Evolutionary conservation across 2,113 vertebrate genomes (phyloP), one percentile per base, ranked within the genome.

Genomic region (Semnornis frantzii): DNA sequence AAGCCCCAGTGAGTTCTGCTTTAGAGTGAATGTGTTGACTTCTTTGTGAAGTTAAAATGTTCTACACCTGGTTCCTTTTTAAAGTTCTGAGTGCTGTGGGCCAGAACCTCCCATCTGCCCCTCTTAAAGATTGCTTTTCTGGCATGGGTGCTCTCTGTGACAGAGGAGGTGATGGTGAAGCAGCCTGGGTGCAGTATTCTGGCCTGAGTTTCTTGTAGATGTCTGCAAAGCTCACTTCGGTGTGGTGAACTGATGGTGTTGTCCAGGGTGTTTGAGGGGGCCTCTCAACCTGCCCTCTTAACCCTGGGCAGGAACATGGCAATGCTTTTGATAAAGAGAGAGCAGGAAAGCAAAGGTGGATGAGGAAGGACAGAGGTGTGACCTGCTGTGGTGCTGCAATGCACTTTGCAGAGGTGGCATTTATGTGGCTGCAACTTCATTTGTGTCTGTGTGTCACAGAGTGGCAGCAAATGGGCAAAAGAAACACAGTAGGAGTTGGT

Each of bases 231-330:
- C 48, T 71, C 24, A 7, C 48, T 23, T 50, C 24, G 48, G 48
- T 50, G 48, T 50, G 48, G 48, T 50, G 21, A 50, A 50, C 21
- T 50, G 48, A 25, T 17, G 44, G 33, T 30, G 57, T 11, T 72
- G 7, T n/a, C 48, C 12, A 1, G 3, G 39, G 42, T 58, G 39
- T 31, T 31, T 5, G 5, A 21, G 69, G 54, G 72, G 33, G 70
- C 44, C 60, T 73, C 37, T 46, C 15, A 20, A 31, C 9, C 44
- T 58, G 55, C 44, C 1, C 0, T 8, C 4, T 1, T 37, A 59
- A 52, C 34, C 46, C 46, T 39, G 8, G 17, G 57, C 24, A 9
- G 44, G 34, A 34, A 9, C 9, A 0, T 1, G 13, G 15, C 4
- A 28, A 3, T 34, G 84, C 30, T 65, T 19, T 34, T 33, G 46